Base-by-base conservation (phyloP, 2,113 vertebrate species). In the Chrysochloris asiatica region DNA sequence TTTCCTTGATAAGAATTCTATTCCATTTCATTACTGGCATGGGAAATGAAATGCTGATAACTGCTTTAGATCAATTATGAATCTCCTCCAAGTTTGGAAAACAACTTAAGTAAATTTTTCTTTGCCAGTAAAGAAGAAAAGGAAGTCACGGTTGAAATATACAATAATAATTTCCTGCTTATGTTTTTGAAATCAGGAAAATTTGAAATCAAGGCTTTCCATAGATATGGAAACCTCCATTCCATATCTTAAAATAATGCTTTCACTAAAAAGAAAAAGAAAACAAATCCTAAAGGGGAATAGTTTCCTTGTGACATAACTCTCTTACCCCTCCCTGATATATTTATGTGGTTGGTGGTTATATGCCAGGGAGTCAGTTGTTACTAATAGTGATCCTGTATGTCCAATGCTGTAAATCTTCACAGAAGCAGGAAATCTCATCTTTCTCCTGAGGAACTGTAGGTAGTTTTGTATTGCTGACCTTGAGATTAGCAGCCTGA, bases 61-160 rank as follows among this genome's bases (percentile, higher is more conserved):
- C 1, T 77, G 24, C 41, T 73, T 59, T 72, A 71, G 8, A 47
- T 21, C 52, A 83, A 84, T 22, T 48, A 59, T 26, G 69, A 84
- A 45, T 28, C 30, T 65, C 33, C 47, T 11, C n/a, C 47, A 71
- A 24, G 45, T 22, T 89, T 8, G 1, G 48, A n/a, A 11, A 17
- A 47, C 24, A 94, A 45, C 22, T 48, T 41, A 93, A 85, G 8
- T 65, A 69, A 91, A 81, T 59, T 65, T 86, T 77, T 48, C 7
- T 78, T 10, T 71, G 24, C 19, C 12, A 65, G 1, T 45, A 80
- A 93, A 84, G 54, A 84, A 75, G 6, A 38, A 65, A 88, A 47
- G 38, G 19, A 61, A 80, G 8, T 56, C 54, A 52, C 7, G 48
- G 13, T 7, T 84, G n/a, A 88, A 89, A 93, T 41, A 83, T 4